Evolutionary conservation across 2,888 invertebrate genomes (phyloP).

Genomic region (Melanargia galathea): DNA sequence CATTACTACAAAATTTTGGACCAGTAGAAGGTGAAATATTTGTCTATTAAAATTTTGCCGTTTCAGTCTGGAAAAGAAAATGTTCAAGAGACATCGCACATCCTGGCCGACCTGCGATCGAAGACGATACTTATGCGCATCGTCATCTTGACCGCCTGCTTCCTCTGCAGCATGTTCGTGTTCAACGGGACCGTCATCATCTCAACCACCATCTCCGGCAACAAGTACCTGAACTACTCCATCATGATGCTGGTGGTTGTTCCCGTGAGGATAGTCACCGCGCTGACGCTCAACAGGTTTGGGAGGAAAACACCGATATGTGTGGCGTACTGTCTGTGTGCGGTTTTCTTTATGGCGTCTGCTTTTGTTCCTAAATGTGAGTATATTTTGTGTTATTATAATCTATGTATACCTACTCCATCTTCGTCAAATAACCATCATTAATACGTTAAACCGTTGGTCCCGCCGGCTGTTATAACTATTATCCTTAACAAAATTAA

Average conservation of each 20-base stretch:
- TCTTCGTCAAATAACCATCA: too few species aligned
- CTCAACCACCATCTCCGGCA: conserved; percentile 87
- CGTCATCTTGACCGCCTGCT: conserved; percentile 78
- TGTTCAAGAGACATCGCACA: conserved; percentile 43
- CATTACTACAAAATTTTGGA: too few species aligned
- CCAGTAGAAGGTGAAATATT: too few species aligned
- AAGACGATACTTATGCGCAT: conserved; percentile 61
- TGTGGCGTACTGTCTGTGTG: conserved; percentile 70
- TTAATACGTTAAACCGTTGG: too few species aligned
- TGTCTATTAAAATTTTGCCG: not conserved
- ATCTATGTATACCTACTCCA: too few species aligned
- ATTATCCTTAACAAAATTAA: too few species aligned
- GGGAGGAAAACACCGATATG: conserved; percentile 80
- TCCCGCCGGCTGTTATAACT: too few species aligned
- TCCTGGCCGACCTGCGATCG: conserved; percentile 61
- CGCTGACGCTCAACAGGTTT: conserved; percentile 83
- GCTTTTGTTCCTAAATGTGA: conserved; percentile 80
- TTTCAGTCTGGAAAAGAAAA: conserved; percentile 48
- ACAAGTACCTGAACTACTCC: conserved; percentile 90
- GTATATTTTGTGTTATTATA: conserved; percentile 38
- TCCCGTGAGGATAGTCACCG: conserved; percentile 78
- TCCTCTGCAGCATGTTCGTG: conserved; percentile 88
- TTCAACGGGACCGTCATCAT: conserved; percentile 90
- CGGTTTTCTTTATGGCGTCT: conserved; percentile 78
- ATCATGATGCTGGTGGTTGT: conserved; percentile 84